phyloP scores from a whole-genome alignment of 2,113 vertebrate species.

The Eudyptes chrysolophus region DNA sequence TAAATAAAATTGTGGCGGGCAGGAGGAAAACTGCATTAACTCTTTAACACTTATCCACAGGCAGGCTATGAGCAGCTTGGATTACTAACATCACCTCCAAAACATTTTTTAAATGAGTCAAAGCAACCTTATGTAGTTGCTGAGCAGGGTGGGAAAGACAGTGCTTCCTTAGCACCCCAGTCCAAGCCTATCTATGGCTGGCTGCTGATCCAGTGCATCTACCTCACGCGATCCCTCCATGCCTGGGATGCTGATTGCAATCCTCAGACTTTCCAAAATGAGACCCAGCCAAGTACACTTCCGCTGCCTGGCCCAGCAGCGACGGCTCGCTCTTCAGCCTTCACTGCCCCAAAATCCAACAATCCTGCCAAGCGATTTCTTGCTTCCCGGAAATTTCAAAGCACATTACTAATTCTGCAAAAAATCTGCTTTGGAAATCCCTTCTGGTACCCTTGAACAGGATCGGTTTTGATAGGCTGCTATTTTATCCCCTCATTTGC shows the following conservation, averaged over 20 bases:
- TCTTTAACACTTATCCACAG: not conserved
- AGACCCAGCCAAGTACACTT: not conserved
- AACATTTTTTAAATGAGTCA: not conserved
- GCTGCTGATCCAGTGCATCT: not conserved
- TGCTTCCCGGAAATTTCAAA: not conserved
- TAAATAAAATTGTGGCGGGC: not conserved
- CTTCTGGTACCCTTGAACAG: not conserved
- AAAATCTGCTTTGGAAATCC: not conserved
- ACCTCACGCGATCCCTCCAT: rapidly evolving
- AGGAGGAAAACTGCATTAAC: not conserved
- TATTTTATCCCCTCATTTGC: not conserved
- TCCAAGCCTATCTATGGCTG: not conserved
- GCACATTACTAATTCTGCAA: not conserved
- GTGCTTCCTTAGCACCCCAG: not conserved
- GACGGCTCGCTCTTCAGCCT: not conserved
- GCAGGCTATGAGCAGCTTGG: not conserved
- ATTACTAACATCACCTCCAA: not conserved
- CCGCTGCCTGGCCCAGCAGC: not conserved
- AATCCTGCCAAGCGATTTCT: not conserved
- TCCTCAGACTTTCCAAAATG: not conserved
- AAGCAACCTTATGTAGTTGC: not conserved
- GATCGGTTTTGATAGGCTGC: not conserved
- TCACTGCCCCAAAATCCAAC: not conserved
- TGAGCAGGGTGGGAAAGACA: not conserved
- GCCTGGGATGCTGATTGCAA: not conserved